A percentile compares a stretch with the other conserved stretches of the same genome.
These are phyloP conservation scores for Oreochromis niloticus DNA, from an alignment of 2,113 vertebrate species.

Conservation along the genomic window DNA sequence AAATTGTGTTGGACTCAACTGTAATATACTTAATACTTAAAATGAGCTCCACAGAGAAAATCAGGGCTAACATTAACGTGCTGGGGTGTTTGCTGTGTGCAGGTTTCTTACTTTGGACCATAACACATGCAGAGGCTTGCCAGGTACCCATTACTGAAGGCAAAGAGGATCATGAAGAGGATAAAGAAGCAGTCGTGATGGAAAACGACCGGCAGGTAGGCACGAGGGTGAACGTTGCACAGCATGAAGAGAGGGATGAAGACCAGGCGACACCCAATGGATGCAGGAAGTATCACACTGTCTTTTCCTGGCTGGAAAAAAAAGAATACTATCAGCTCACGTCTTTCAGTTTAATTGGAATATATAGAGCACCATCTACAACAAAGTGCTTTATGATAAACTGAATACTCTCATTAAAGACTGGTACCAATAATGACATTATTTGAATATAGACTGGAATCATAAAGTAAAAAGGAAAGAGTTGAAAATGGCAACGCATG, in stretches of 20 bases:
- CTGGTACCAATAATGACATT: not conserved
- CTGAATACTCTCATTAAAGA: not conserved
- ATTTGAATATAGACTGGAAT: not conserved
- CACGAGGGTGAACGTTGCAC: constrained; percentile 71
- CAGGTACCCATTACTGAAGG: constrained; percentile 78
- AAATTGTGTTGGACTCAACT: not conserved
- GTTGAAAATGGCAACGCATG: not conserved
- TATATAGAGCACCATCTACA: not conserved
- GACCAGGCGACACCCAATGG: constrained; percentile 63
- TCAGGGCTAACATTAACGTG: not conserved
- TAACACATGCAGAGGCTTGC: constrained; percentile 83
- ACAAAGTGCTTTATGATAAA: not conserved
- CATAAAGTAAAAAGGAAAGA: not conserved
- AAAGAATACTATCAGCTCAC: not conserved
- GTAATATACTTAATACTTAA: not conserved
- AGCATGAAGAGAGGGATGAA: constrained; percentile 81
- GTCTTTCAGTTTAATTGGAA: not conserved
- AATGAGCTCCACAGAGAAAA: not conserved
- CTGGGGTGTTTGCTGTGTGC: not conserved
- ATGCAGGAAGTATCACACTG: constrained; percentile 69
- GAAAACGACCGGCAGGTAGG: constrained; percentile 67
- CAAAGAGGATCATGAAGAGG: constrained; percentile 77
- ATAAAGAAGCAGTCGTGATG: constrained; percentile 75
- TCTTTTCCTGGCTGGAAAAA: constrained; percentile 50
- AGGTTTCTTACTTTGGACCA: constrained; percentile 74